Evolutionary conservation across 2,113 vertebrate genomes (phyloP).

Genomic region (Dolichallabes microphthalmus): DNA sequence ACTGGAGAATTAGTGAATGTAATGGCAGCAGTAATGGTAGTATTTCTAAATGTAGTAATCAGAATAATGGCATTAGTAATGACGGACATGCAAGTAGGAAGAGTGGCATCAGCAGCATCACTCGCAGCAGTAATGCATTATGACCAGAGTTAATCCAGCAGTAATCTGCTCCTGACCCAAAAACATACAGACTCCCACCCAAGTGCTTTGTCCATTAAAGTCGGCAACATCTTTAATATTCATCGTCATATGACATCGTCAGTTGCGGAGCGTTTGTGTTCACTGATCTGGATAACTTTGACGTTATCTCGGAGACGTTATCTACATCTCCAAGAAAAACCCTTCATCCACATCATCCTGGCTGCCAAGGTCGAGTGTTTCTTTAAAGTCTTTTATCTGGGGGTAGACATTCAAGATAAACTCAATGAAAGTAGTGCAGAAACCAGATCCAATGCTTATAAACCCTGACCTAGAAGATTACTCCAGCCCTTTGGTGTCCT

Average conservation of each 20-base stretch:
- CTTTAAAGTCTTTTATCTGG: neutral
- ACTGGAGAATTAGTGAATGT: neutral
- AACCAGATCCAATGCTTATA: neutral
- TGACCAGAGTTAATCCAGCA: slow-evolving; percentile 3
- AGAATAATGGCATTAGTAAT: neutral
- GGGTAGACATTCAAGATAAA: neutral
- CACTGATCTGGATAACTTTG: neutral
- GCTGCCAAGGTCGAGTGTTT: neutral
- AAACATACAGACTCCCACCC: slow-evolving; percentile 6
- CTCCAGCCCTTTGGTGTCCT: neutral
- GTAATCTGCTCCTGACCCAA: slow-evolving; percentile 31
- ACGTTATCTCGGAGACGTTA: too few relatives aligned
- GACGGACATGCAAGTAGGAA: too few relatives aligned
- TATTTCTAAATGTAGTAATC: neutral
- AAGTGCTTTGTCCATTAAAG: neutral
- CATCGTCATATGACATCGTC: too few relatives aligned
- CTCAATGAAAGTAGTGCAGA: neutral
- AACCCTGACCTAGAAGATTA: neutral
- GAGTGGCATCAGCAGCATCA: neutral
- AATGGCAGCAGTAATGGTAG: neutral
- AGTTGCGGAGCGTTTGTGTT: neutral
- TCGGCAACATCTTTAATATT: neutral
- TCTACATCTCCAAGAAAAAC: neutral
- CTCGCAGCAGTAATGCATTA: neutral
- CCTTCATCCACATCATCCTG: neutral